These are phyloP conservation scores for Perodicticus potto DNA, from an alignment of 2,797 vertebrate genomes.

Conservation along the genomic window DNA sequence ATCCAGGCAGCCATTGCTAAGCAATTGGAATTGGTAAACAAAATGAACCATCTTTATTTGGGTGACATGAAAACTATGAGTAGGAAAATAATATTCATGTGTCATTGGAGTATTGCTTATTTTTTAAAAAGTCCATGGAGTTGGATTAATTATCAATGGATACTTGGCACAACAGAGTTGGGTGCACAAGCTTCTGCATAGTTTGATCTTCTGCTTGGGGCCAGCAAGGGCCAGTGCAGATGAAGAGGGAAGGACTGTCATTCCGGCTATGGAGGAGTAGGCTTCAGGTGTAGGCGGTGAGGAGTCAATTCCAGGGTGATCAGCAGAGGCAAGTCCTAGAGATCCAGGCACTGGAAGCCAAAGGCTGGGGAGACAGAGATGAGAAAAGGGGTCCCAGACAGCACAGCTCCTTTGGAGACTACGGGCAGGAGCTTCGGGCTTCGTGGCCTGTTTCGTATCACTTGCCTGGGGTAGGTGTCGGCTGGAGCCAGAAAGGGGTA, in stretches of 20 bases:
- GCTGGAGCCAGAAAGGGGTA: not conserved
- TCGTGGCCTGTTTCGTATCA: not conserved
- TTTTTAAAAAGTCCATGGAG: not conserved
- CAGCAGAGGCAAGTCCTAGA: not conserved
- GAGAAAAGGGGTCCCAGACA: not conserved
- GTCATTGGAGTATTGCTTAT: constrained; percentile 31
- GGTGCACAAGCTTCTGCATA: not conserved
- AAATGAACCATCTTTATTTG: not conserved
- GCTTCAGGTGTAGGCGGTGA: not conserved
- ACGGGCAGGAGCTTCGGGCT: not conserved
- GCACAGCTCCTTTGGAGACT: not conserved
- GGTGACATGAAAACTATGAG: not conserved
- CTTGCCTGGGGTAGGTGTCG: not conserved
- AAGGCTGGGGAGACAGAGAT: not conserved
- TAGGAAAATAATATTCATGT: constrained; percentile 56
- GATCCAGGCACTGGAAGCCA: not conserved
- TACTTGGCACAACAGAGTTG: not conserved
- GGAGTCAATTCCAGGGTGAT: not conserved
- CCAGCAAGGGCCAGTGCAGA: not conserved
- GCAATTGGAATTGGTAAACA: constrained; percentile 40
- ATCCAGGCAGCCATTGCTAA: constrained; percentile 49
- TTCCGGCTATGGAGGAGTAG: not conserved
- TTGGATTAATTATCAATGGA: constrained; percentile 17
- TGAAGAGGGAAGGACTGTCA: constrained; percentile 4
- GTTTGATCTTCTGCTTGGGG: constrained; percentile 20